A percentile compares a stretch with the other conserved stretches of the same genome.
Evolutionary conservation across 2,113 vertebrate species (phyloP).

Genomic region (Litocranius walleri): DNA sequence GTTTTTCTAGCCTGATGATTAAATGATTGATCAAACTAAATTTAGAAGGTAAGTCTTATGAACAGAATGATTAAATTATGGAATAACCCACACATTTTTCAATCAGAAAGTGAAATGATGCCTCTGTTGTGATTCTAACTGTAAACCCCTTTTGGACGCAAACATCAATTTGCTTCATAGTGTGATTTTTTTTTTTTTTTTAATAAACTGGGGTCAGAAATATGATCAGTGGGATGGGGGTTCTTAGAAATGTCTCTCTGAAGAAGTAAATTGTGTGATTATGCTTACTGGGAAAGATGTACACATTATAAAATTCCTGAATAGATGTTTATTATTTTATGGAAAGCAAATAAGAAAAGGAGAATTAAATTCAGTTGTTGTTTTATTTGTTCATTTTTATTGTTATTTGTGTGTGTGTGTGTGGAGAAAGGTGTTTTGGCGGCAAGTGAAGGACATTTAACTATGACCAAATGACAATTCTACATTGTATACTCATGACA

Average conservation of each 20-base stretch:
- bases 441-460: neutral
- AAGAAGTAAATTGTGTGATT: neutral
- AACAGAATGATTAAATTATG: neutral
- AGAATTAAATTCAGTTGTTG: neutral
- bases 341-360: neutral
- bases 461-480: neutral
- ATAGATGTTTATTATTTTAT: neutral
- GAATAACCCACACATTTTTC: neutral
- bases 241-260: neutral
- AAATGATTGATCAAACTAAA: neutral
- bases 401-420: neutral
- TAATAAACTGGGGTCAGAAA: neutral
- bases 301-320: neutral
- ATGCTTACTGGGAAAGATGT: no score
- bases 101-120: neutral
- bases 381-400: rapidly evolving
- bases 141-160: neutral
- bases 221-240: neutral
- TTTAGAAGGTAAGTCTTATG: neutral
- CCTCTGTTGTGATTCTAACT: neutral
- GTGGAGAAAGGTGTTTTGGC: neutral
- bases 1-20: neutral
- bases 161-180: neutral
- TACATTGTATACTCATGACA: neutral
- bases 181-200: neutral